These are phyloP conservation scores for Chalcis sispes DNA, from an alignment of 2,888 invertebrate genomes.

Conservation along the genomic window DNA sequence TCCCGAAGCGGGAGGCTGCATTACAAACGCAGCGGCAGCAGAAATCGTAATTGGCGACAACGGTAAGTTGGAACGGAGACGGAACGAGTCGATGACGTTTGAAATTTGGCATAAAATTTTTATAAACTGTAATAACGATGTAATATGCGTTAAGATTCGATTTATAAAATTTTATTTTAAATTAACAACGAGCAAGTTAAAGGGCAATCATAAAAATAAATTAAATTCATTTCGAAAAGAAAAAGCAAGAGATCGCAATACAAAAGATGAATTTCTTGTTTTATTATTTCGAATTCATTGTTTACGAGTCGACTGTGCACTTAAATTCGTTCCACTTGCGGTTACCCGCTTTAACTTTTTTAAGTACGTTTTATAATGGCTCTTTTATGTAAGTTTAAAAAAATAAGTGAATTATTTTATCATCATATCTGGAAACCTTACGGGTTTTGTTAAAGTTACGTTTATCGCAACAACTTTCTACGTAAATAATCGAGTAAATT, in stretches of 20 bases:
- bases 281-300: not conserved
- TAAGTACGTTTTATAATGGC: not conserved
- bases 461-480: not conserved
- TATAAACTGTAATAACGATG: too few relatives aligned
- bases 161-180: too few relatives aligned
- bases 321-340: conserved; percentile 4
- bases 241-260: not conserved
- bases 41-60: conserved; percentile 89
- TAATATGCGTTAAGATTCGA: too few relatives aligned
- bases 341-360: conserved; percentile 13
- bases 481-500: not conserved
- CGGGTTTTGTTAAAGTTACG: not conserved
- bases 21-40: conserved; percentile 86
- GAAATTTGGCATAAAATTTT: too few relatives aligned
- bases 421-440: not conserved
- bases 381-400: not conserved
- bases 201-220: too few relatives aligned
- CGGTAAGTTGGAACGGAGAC: too few relatives aligned
- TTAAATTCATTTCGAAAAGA: too few relatives aligned
- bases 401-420: not conserved
- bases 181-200: too few relatives aligned
- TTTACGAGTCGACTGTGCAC: conserved; percentile 20
- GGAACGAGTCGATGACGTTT: too few relatives aligned
- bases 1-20: conserved; percentile 80
- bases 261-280: conserved; percentile 14